Evolutionary conservation across 2,888 invertebrate genomes (phyloP).

Genomic region (Marronus borbonicus): DNA sequence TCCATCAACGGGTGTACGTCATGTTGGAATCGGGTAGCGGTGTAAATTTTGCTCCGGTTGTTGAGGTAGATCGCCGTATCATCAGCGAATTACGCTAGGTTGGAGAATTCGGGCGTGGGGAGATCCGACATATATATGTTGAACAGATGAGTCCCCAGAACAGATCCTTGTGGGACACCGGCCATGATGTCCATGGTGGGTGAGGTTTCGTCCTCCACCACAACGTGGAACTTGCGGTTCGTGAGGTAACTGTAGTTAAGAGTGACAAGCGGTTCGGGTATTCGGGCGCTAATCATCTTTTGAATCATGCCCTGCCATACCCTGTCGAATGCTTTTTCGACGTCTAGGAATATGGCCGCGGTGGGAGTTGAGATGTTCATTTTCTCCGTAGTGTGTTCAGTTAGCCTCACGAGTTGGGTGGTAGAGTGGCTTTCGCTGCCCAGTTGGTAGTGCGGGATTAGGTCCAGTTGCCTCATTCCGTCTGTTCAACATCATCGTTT

Average conservation of each 20-base stretch:
- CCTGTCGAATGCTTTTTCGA: constrained; percentile 18
- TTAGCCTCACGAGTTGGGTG: constrained; percentile 1
- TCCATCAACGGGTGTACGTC: too few species aligned
- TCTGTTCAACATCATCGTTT: neutral
- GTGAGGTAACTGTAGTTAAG: neutral
- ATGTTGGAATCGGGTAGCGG: too few species aligned
- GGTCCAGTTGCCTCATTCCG: too few species aligned
- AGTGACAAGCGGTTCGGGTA: too few species aligned
- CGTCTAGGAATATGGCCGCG: neutral
- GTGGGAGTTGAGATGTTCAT: too few species aligned
- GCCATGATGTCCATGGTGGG: neutral
- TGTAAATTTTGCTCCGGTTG: too few species aligned
- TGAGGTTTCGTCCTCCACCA: neutral
- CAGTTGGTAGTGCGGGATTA: too few species aligned
- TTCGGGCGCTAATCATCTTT: neutral
- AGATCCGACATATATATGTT: neutral
- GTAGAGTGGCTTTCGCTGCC: too few species aligned
- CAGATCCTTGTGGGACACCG: constrained; percentile 30
- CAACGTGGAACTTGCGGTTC: neutral
- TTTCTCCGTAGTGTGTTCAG: neutral
- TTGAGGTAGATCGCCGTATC: neutral
- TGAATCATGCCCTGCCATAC: constrained; percentile 9
- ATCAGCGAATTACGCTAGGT: neutral
- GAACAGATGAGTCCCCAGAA: constrained; percentile 7
- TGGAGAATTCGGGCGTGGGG: neutral